These are phyloP conservation scores for Willowsia nigromaculata DNA, from an alignment of 2,888 invertebrate genomes.

Conservation along the genomic window DNA sequence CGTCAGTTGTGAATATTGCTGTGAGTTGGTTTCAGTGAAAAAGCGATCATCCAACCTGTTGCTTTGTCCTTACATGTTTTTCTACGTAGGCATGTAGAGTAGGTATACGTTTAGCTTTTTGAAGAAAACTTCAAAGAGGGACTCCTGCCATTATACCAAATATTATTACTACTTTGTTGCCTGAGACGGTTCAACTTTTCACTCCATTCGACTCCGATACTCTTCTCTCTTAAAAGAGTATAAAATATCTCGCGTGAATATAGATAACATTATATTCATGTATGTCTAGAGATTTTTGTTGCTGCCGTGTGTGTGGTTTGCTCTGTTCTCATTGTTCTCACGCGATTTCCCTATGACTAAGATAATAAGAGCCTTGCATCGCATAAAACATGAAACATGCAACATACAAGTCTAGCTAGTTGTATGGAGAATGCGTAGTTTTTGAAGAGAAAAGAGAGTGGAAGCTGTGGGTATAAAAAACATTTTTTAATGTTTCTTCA, in stretches of 20 bases:
- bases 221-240: slow-evolving; percentile 16
- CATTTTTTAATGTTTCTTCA: neutral
- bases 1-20: neutral
- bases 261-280: slow-evolving; percentile 41
- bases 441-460: neutral
- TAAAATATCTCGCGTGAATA: slow-evolving; percentile 38
- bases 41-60: slow-evolving; percentile 57
- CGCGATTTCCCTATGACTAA: slow-evolving; percentile 62
- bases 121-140: slow-evolving; percentile 29
- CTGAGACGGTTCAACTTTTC: slow-evolving; percentile 74
- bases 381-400: neutral
- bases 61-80: slow-evolving; percentile 16
- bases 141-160: slow-evolving; percentile 37
- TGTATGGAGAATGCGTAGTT: neutral
- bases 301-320: slow-evolving; percentile 47
- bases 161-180: slow-evolving; percentile 57
- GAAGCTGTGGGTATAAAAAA: neutral
- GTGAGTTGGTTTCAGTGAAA: neutral
- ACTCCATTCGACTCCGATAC: slow-evolving; percentile 41
- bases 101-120: no score
- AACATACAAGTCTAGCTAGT: neutral
- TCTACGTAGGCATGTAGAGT: neutral
- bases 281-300: slow-evolving; percentile 38
- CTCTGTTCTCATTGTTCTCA: slow-evolving; percentile 62
- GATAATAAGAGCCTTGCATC: neutral